Evolutionary conservation across 2,888 invertebrate genomes (phyloP), one percentile per base, ranked within the genome.

Genomic region (Callosobruchus maculatus): DNA sequence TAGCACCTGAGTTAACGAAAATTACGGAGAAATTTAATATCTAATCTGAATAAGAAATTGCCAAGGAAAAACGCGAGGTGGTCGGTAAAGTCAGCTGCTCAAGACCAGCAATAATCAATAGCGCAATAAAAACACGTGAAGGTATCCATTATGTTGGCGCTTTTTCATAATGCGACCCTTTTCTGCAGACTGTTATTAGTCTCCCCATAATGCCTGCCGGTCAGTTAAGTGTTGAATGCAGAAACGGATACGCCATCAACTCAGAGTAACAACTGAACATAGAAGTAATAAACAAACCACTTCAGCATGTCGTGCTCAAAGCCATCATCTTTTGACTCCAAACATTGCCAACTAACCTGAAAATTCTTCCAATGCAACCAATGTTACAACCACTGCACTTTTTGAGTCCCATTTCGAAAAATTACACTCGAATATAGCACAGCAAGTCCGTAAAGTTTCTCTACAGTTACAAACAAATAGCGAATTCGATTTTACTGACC

Each of bases 1-100:
- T 80, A 83, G 84, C 84, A 84, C 85, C 85, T 83, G 83, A 81
- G 81, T 82, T 83, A 83, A 83, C 83, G 82, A 83, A 85, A 49
- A 83, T 84, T 83, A 82, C 83, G 68, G 74, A 71, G 76, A 74
- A 74, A 74, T 76, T 78, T 74, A 75, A 78, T 77, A 76, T 76
- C 80, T 77, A 81, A 81, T 80, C 80, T 78, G 77, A 77, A 79
- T 81, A 81, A 80, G 78, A 78, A 80, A 80, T 78, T 77, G 74
- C 68, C 73, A 66, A 26, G 71, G 73, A 73, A 75, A 78, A 78
- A 78, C 77, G 78, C 75, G 68, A 76, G 70, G 74, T 49, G 49
- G 49, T 49, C 49, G 49, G 49, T 18, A 49, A 49, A 49, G 49
- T 49, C 49, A 49, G 73, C 67, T 68, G 73, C 67, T 68, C 69